A percentile compares a stretch with the other conserved stretches of the same genome.
Evolutionary conservation across 2,797 vertebrate species (phyloP).

Genomic region (Protosalanx chinensis): DNA sequence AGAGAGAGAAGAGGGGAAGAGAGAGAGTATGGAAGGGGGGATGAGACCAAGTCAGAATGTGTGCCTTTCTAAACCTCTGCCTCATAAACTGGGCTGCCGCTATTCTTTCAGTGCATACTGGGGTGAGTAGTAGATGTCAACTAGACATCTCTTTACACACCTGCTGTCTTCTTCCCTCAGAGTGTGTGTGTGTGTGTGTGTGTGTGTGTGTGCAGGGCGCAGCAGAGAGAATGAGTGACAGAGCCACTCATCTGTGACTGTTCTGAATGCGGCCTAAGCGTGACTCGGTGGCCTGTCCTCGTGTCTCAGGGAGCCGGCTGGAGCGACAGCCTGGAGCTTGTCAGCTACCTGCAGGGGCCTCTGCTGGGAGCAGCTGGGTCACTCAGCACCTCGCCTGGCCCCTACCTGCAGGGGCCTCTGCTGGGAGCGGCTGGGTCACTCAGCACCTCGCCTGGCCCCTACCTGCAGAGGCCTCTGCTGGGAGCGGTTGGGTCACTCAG

Average conservation of each 20-base stretch:
- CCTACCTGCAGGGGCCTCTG: slow-evolving; percentile 28
- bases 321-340: slow-evolving; percentile 29
- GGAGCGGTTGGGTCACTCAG: slow-evolving; percentile 30
- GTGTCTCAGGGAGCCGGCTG: slow-evolving; percentile 24
- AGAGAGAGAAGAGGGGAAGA: background rate
- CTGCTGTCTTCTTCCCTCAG: background rate
- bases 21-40: background rate
- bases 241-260: background rate
- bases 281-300: slow-evolving; percentile 35
- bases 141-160: background rate
- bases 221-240: background rate
- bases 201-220: slow-evolving; percentile 17
- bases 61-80: slow-evolving; percentile 51
- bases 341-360: slow-evolving; percentile 34
- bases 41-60: background rate
- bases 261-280: background rate
- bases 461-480: slow-evolving; percentile 29
- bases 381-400: background rate
- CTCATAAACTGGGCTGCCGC: slow-evolving; percentile 29
- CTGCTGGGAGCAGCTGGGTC: slow-evolving; percentile 36
- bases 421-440: slow-evolving; percentile 32
- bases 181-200: slow-evolving; percentile 31
- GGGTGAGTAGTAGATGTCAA: slow-evolving; percentile 36
- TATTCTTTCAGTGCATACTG: slow-evolving; percentile 8
- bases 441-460: background rate